phyloP scores from a whole-genome alignment of 1,140 invertebrate species.

The Euschistus heros region DNA sequence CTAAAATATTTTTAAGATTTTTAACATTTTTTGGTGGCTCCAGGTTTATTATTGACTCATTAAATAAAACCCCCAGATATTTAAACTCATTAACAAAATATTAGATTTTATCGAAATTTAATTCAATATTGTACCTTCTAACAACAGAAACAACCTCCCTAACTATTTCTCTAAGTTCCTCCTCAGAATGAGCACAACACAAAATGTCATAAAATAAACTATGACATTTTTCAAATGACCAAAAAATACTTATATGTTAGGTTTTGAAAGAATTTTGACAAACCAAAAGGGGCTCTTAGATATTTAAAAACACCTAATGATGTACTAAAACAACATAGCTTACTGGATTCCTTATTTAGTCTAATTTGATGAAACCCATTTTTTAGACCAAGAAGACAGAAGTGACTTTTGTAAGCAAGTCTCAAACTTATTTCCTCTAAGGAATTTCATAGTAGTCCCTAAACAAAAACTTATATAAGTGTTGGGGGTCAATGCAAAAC shows the following conservation, averaged over 20 bases:
- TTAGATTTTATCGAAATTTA: constrained; percentile 33
- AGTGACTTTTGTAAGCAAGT: constrained; percentile 14
- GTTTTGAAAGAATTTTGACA: constrained; percentile 26
- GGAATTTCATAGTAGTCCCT: constrained; percentile 21
- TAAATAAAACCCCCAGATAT: constrained; percentile 34
- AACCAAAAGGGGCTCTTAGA: constrained; percentile 26
- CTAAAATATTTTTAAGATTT: constrained; percentile 34
- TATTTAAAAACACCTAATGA: constrained; percentile 6
- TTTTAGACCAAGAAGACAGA: constrained; percentile 12
- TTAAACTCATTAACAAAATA: constrained; percentile 29
- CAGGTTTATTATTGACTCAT: constrained; percentile 33
- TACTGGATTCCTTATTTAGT: constrained; percentile 4
- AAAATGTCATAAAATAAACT: constrained; percentile 34
- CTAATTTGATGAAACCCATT: constrained; percentile 6
- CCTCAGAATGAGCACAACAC: constrained; percentile 26
- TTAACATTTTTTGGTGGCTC: constrained; percentile 32
- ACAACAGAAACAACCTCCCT: constrained; percentile 31
- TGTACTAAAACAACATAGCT: constrained; percentile 15
- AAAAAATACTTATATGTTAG: constrained; percentile 25
- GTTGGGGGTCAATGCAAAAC: constrained; percentile 35
- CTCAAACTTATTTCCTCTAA: constrained; percentile 17
- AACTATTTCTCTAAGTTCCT: constrained; percentile 30
- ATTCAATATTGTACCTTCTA: constrained; percentile 33
- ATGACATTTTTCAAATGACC: constrained; percentile 20
- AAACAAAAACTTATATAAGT: constrained; percentile 31